A percentile compares a stretch with the other conserved stretches of the same genome.
Conservation (phyloP, 2,797 vertebrate species). For the Cryptoblepharus egeriae region DNA sequence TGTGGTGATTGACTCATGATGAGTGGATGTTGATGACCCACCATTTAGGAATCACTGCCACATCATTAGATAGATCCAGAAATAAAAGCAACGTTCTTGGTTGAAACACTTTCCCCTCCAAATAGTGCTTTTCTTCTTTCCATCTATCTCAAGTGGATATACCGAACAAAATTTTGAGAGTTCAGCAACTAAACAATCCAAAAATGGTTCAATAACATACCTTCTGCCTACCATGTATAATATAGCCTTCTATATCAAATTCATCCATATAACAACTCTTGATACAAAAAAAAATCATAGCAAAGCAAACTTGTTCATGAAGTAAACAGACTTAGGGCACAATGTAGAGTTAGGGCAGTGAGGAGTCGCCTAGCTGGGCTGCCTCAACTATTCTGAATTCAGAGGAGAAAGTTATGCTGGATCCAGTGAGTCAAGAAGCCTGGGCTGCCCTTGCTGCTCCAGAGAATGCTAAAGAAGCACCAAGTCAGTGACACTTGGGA, state of each 20-base stretch:
- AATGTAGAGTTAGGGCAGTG: too few relatives aligned
- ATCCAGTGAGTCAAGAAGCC: too few relatives aligned
- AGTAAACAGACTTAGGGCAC: too few relatives aligned
- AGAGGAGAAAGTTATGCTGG: too few relatives aligned
- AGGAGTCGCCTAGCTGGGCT: background rate
- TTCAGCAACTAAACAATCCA: background rate
- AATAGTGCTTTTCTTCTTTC: background rate
- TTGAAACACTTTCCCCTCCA: slow-evolving; percentile 2
- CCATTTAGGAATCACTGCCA: slow-evolving; percentile 5
- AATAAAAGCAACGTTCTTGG: background rate
- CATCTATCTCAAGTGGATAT: background rate
- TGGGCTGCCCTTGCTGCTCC: too few relatives aligned
- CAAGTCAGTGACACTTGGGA: too few relatives aligned
- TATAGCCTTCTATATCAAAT: too few relatives aligned
- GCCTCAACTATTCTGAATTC: background rate
- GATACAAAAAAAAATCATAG: too few relatives aligned
- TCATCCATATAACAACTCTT: too few relatives aligned
- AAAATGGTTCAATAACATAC: background rate
- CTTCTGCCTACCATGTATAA: background rate
- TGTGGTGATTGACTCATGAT: slow-evolving; percentile 19
- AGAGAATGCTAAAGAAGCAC: too few relatives aligned
- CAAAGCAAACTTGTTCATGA: too few relatives aligned
- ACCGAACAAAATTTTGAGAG: background rate
- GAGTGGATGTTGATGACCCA: background rate
- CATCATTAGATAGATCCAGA: slow-evolving; percentile 9